Base-by-base conservation (phyloP, 2,888 invertebrate genomes). In the Leptogaster cylindrica region DNA sequence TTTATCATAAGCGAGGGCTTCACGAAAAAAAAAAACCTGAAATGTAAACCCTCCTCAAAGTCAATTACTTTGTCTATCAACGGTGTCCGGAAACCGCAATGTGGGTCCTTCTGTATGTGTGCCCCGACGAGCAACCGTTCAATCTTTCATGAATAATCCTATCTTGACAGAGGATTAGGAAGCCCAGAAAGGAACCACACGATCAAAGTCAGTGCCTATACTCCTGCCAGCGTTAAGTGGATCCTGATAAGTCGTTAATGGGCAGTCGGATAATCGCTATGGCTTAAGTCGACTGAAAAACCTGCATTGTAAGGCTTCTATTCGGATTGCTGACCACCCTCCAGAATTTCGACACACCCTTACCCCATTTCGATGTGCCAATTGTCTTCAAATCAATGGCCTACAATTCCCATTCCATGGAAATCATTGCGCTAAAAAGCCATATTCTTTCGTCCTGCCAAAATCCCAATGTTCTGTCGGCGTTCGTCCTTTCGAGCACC, bases 61-160 rank as follows among this genome's bases (percentile, higher is more conserved):
- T 58, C 58, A 58, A 58, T 58, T 58, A 41, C 39, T 58, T 36
- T 58, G 27, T 58, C 39, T 41, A 58, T 58, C 41, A 58, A 25
- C 20, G 25, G 14, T 52, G 52, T 6, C 52, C 6, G 41, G 25
- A 41, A 39, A 14, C 27, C 16, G 27, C 27, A 41, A n/a, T n/a
- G 14, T 14, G 6, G 10, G 25, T 31, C 31, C 6, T 31, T 31
- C 6, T 8, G 39, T 33, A 8, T 25, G 58, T 52, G 14, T 25
- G 58, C 12, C 55, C 12, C 10, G 7, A 20, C 25, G 36, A 27
- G 25, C 23, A 23, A 23, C 12, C 39, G 58, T 16, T 58, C 41
- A 41, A 58, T 58, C 58, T 27, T 39, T 41, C 58, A 39, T 58
- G 36, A 41, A 41, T 58, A 58, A 58, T 58, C 58, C 39, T 41